A percentile compares a stretch with the other conserved stretches of the same genome.
Conservation (phyloP, 2,113 vertebrate species). For the Pontoporia blainvillei region DNA sequence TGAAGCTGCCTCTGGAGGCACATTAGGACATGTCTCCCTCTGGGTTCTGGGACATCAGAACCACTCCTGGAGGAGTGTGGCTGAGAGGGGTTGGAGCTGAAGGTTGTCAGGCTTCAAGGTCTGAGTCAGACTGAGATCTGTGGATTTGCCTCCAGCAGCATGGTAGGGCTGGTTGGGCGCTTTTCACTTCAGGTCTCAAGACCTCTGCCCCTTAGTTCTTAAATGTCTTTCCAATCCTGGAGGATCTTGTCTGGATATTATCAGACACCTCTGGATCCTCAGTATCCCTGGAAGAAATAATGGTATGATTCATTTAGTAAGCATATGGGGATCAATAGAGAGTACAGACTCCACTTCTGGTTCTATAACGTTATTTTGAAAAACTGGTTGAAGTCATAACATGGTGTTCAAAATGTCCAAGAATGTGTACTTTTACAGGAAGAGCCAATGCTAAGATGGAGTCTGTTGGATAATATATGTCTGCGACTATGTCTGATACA, state of each 20-base stretch:
- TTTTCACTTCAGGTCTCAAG: not conserved
- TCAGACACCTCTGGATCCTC: not conserved
- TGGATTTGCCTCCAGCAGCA: not conserved
- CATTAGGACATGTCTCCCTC: not conserved
- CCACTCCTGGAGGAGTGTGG: not conserved
- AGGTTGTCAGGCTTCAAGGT: not conserved
- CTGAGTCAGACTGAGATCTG: not conserved
- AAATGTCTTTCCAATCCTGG: not conserved
- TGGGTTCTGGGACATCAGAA: not conserved
- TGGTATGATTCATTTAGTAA: constrained; percentile 15
- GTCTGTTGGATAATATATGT: not conserved
- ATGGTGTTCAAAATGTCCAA: not conserved
- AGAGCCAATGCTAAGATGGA: constrained; percentile 27
- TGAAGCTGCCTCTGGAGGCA: not conserved
- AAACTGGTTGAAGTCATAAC: not conserved
- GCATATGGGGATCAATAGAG: not conserved
- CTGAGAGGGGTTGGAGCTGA: not conserved
- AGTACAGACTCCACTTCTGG: not conserved
- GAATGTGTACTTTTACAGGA: constrained; percentile 8
- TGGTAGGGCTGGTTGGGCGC: rapidly evolving
- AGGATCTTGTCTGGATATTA: not conserved
- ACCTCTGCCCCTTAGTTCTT: not conserved
- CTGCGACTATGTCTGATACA: constrained; percentile 11
- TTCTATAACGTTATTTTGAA: not conserved
- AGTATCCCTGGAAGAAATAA: not conserved